Evolutionary conservation across 2,888 invertebrate species (phyloP).

Genomic region (Euclidia mi): DNA sequence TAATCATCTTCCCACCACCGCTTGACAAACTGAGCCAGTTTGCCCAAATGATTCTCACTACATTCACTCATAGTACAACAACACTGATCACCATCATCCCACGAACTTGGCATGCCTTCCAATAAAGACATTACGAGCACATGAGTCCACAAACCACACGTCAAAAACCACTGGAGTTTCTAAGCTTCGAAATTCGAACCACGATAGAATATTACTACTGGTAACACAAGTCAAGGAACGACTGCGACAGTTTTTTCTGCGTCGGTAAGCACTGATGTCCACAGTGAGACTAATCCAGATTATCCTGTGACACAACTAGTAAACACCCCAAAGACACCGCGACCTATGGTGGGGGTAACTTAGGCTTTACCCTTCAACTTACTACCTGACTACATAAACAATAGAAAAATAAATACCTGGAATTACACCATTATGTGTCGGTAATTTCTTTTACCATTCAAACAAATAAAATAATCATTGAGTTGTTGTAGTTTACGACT

Average conservation of each 20-base stretch:
- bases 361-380: constrained; percentile 42
- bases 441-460: constrained; percentile 15
- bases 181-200: neutral
- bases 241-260: constrained; percentile 29
- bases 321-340: constrained; percentile 60
- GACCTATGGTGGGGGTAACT: constrained; percentile 59
- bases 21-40: constrained; percentile 76
- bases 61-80: constrained; percentile 61
- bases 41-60: constrained; percentile 67
- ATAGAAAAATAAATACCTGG: constrained; percentile 32
- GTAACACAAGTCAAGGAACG: neutral
- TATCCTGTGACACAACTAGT: constrained; percentile 68
- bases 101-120: constrained; percentile 3
- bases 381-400: constrained; percentile 59
- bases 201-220: neutral
- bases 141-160: neutral
- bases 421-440: constrained; percentile 8
- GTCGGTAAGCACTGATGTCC: constrained; percentile 56
- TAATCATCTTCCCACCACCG: constrained; percentile 83
- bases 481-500: constrained; percentile 10
- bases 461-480: constrained; percentile 19
- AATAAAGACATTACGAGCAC: neutral
- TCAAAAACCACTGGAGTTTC: neutral
- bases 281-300: constrained; percentile 65
- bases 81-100: constrained; percentile 16